Conservation (phyloP, 1,140 invertebrate genomes). For the Meloidogyne exigua region DNA sequence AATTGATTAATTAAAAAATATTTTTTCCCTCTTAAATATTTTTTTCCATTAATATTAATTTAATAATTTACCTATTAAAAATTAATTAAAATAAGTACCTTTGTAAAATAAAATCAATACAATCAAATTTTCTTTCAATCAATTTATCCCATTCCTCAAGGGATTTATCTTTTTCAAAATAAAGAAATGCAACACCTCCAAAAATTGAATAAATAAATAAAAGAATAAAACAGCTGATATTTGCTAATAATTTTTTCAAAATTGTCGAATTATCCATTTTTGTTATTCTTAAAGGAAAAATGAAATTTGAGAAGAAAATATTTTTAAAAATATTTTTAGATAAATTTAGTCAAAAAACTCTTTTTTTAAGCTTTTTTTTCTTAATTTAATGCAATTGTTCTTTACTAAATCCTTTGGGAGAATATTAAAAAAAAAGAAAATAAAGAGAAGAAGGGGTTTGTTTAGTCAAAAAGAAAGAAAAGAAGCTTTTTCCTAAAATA, state of each 20-base stretch:
- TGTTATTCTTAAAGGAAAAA: neutral
- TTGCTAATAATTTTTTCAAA: conserved; percentile 15
- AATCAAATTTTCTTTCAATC: conserved; percentile 11
- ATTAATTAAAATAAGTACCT: neutral
- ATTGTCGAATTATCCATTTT: conserved; percentile 20
- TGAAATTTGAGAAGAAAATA: neutral
- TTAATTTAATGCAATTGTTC: neutral
- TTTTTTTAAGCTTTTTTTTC: too few species aligned
- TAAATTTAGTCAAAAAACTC: neutral
- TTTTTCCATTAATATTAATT: too few species aligned
- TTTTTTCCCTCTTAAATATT: too few species aligned
- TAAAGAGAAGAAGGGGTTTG: neutral
- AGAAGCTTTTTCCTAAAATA: too few species aligned
- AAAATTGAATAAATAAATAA: conserved; percentile 19
- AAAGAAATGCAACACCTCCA: conserved; percentile 18
- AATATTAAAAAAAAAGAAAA: neutral
- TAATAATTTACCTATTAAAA: too few species aligned
- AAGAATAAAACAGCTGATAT: conserved; percentile 18
- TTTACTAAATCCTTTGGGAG: neutral
- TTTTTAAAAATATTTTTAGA: neutral
- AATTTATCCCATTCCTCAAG: conserved; percentile 11
- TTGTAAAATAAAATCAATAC: conserved; percentile 16
- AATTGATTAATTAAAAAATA: too few species aligned
- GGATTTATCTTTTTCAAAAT: conserved; percentile 17
- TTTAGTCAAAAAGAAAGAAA: too few species aligned